Evolutionary conservation across 2,888 invertebrate species (phyloP), one percentile per base, ranked within the genome.

Genomic region (Crepidodera aurea): DNA sequence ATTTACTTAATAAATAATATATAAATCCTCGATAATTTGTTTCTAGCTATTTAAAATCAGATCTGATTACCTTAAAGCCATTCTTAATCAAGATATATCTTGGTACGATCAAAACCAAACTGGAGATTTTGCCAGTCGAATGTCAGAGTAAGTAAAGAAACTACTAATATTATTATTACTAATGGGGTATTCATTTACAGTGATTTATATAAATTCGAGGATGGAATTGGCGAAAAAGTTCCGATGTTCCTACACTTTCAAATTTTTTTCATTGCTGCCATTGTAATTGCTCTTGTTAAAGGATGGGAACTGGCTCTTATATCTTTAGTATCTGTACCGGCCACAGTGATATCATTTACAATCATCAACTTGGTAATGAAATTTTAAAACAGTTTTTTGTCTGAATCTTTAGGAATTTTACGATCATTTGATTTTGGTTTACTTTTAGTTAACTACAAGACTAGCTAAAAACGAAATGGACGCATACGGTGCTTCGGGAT

Each of bases 231-330:
- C 0, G 94, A 94, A 77, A 94, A 94, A 77, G 83, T 92, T 25
- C 87, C 88, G 0, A 88, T 89, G 66, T 90, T 92, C 71, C 76
- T 90, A 2, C 90, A 89, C 77, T 90, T 88, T 76, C 83, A 90
- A 68, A 81, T 88, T 0, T 85, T 88, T 0, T 91, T 91, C 74
- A 59, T 91, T 7, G 86, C 88, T 15, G 87, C 89, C 0, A 77
- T 93, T n/a, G 82, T 87, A 1, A 83, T 92, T 77, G 93, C 94
- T 0, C 81, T 93, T 10, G 90, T 94, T 1, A 88, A 88, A 74
- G 93, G 93, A 5, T 94, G 94, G 94, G 86, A 92, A 75, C 79
- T 94, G 39, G 89, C 93, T 0, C 81, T 94, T 8, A 87, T 94
- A 53, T 90, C 94, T 60, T 78, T 94, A 44, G 86, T 88, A 18